Base-by-base conservation (phyloP, 2,888 invertebrate species). In the Ornithoptera priamus region DNA sequence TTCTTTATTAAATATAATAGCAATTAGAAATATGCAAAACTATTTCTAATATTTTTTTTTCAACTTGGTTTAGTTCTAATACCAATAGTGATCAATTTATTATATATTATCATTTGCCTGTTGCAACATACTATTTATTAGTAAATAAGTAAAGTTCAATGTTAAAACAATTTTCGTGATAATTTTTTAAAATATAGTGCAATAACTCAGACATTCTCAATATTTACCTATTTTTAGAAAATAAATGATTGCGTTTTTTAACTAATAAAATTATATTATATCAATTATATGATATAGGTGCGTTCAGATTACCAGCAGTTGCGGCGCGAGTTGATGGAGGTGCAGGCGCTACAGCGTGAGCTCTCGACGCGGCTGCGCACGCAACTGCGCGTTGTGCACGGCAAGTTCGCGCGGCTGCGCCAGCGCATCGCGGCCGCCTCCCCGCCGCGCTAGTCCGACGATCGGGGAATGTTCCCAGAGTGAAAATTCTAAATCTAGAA, bases 251-350 rank as follows among this genome's bases (percentile, higher is more conserved):
- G 2, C 18, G 1, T 15, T 50, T 50, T 15, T 18, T 18, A 3
- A 4, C 3, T 18, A 50, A 5, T 50, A 17, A 17, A 50, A 50
- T 5, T 15, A 50, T 50, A 17, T 17, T 18, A 15, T 50, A 1
- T 12, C 2, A 15, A 18, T 50, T 17, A n/a, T 46, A 39, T n/a
- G 6, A 24, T n/a, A n/a, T 59, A 94, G 92, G 94, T 94, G 73
- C 96, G 95, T 77, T 95, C 95, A 73, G 97, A 97, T 85, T 97
- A 97, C 87, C 95, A 96, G 84, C 95, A 96, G 80, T 91, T 97
- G 68, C 94, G 96, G 53, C 95, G 95, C 81, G 96, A 97, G 87
- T 94, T 97, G 78, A 93, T 95, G 77, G 97, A 97, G 80, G 96
- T 96, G 74, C 96, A 97, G 82, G 96, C 96, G 73, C 86, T 97